Evolutionary conservation across 2,113 vertebrate genomes (phyloP).

Genomic region (Pygathrix nemaeus): DNA sequence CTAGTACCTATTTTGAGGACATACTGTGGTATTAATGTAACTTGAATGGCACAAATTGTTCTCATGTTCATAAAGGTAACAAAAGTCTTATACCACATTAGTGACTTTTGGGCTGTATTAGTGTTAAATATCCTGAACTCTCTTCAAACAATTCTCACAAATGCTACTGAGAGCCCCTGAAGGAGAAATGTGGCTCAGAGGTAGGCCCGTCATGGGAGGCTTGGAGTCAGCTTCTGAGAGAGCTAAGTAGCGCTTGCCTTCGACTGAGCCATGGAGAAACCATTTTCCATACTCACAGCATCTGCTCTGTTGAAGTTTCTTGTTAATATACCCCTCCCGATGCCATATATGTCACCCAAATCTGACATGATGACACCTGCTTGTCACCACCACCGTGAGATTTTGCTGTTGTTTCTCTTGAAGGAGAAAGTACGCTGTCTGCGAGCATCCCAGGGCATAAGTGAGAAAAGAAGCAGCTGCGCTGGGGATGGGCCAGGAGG

Average conservation of each 20-base stretch:
- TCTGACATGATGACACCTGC: background rate
- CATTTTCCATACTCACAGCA: background rate
- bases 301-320: background rate
- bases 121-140: background rate
- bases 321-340: accelerated
- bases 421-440: accelerated
- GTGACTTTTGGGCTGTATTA: background rate
- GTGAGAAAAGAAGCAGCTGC: too few species aligned
- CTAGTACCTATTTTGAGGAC: background rate
- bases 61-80: background rate
- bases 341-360: too few species aligned
- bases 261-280: background rate
- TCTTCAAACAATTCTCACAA: too few species aligned
- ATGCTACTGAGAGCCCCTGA: background rate
- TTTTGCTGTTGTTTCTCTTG: too few species aligned
- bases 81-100: background rate
- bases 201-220: accelerated
- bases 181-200: background rate
- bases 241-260: background rate
- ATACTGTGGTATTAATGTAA: background rate
- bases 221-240: background rate
- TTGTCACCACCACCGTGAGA: background rate
- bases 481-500: too few species aligned
- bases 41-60: background rate
- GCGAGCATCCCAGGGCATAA: background rate